Evolutionary conservation across 2,797 vertebrate species (phyloP).

Genomic region (Syngnathus rostellatus): DNA sequence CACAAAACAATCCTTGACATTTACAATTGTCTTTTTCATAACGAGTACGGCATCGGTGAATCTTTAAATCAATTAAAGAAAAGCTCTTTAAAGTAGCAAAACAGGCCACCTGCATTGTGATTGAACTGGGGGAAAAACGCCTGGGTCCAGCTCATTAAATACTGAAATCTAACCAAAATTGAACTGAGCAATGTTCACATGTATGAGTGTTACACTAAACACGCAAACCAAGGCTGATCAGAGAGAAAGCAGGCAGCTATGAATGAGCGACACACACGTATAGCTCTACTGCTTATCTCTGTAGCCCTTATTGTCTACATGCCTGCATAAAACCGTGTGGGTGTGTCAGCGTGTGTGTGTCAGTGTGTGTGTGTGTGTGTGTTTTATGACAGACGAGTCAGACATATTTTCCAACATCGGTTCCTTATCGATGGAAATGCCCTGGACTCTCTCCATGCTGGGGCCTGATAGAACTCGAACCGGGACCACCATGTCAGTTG

Average conservation of each 20-base stretch:
- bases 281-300: slow-evolving; percentile 71
- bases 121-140: slow-evolving; percentile 45
- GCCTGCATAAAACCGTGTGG: slow-evolving; percentile 18
- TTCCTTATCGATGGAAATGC: slow-evolving; percentile 42
- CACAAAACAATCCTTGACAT: slow-evolving; percentile 48
- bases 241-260: slow-evolving; percentile 75
- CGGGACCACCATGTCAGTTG: not conserved
- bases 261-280: slow-evolving; percentile 48
- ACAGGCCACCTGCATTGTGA: slow-evolving; percentile 18
- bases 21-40: slow-evolving; percentile 31
- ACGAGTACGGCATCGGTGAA: slow-evolving; percentile 40
- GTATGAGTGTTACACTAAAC: slow-evolving; percentile 27
- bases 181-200: not conserved
- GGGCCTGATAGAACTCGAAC: slow-evolving; percentile 28
- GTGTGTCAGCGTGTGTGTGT: not conserved
- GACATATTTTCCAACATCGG: slow-evolving; percentile 33
- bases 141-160: slow-evolving; percentile 33
- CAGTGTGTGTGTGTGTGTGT: slow-evolving; percentile 10
- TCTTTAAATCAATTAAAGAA: slow-evolving; percentile 48
- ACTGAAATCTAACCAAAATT: slow-evolving; percentile 35
- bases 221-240: slow-evolving; percentile 52
- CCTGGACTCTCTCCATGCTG: slow-evolving; percentile 52
- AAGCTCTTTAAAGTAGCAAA: slow-evolving; percentile 25
- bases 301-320: slow-evolving; percentile 31
- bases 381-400: slow-evolving; percentile 24